These are phyloP conservation scores for Babylonia areolata DNA, from an alignment of 1,140 invertebrate genomes.

Conservation along the genomic window DNA sequence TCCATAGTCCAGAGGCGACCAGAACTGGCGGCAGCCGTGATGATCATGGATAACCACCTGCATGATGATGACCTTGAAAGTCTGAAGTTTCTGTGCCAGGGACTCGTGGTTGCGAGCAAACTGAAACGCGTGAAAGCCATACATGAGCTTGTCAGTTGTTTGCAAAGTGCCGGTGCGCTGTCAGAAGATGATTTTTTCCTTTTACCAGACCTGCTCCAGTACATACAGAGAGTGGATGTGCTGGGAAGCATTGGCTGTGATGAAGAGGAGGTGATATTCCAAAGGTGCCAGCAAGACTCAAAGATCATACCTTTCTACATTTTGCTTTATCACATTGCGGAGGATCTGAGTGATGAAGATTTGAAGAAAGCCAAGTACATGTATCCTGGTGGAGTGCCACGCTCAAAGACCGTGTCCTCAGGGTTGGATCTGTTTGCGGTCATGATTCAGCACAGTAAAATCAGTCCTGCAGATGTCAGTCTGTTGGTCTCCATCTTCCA, in stretches of 20 bases:
- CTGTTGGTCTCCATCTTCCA: neutral
- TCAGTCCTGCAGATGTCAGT: neutral
- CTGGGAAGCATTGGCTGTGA: conserved; percentile 7
- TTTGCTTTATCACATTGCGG: neutral
- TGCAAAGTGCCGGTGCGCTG: conserved; percentile 3
- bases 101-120: conserved; percentile 4
- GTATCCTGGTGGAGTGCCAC: conserved; percentile 3
- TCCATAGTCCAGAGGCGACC: too few species aligned
- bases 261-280: conserved; percentile 5
- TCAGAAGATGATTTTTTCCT: neutral
- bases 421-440: conserved; percentile 11
- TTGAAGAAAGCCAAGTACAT: neutral
- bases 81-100: conserved; percentile 37
- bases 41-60: conserved; percentile 17
- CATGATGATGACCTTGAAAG: conserved; percentile 27
- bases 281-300: neutral
- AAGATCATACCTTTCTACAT: conserved; percentile 14
- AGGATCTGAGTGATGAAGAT: conserved; percentile 14
- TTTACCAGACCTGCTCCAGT: conserved; percentile 29
- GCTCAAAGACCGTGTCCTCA: neutral
- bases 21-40: neutral
- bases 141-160: conserved; percentile 7
- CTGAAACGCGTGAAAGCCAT: conserved; percentile 27
- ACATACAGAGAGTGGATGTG: conserved; percentile 31
- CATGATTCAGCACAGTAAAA: neutral